These are phyloP conservation scores for Pomacea canaliculata DNA, from an alignment of 2,888 invertebrate genomes.

Conservation along the genomic window DNA sequence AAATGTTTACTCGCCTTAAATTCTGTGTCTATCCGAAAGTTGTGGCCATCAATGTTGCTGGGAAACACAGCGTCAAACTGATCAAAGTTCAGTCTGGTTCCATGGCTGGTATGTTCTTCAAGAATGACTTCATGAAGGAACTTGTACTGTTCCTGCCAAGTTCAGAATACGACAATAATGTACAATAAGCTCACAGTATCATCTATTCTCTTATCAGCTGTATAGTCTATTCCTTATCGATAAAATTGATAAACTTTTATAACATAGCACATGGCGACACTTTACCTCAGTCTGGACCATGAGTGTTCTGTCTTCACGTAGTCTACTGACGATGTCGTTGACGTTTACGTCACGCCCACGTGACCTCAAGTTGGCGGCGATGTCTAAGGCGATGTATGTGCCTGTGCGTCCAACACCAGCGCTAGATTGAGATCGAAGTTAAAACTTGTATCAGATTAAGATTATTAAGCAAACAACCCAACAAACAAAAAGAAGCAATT, in stretches of 20 bases:
- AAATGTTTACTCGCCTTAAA: too few relatives aligned
- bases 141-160: too few relatives aligned
- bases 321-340: neutral
- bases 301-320: constrained; percentile 1
- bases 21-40: too few relatives aligned
- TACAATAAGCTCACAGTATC: neutral
- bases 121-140: too few relatives aligned
- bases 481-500: too few relatives aligned
- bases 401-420: constrained; percentile 12
- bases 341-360: constrained; percentile 8
- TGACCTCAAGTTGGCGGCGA: constrained; percentile 5
- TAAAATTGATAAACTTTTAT: neutral
- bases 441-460: neutral
- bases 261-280: neutral
- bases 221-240: neutral
- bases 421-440: too few relatives aligned
- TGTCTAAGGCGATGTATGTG: constrained; percentile 14
- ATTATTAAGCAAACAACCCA: too few relatives aligned
- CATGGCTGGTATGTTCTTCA: too few relatives aligned
- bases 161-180: neutral
- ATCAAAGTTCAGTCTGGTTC: too few relatives aligned
- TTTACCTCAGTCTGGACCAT: constrained; percentile 14
- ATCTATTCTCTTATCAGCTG: neutral
- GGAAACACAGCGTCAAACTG: too few relatives aligned
- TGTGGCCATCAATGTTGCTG: too few relatives aligned